Evolutionary conservation across 2,797 vertebrate genomes (phyloP), one percentile per base, ranked within the genome.

Genomic region (Decapterus maruadsi): DNA sequence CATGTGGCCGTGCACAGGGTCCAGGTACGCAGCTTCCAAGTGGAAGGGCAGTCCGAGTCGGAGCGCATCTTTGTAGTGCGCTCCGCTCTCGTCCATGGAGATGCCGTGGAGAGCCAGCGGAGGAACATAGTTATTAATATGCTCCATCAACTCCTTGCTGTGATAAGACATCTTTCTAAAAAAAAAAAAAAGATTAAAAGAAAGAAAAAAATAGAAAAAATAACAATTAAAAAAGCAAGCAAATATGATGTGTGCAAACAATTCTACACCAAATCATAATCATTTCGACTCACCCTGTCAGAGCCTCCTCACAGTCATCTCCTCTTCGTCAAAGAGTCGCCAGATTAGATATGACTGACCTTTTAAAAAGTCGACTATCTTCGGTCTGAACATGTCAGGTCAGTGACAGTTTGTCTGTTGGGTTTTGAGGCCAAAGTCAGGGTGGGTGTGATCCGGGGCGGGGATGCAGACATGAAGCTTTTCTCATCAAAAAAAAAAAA

Each of bases 21-120:
- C 93, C 34, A 96, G 88, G 81, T 94, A 93, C 2, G 92, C 78
- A 0, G 93, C 63, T 29, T 95, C 94, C 17, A 95, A 72, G 20
- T 85, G 95, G 84, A 94, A 86, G 1, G 96, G 89, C 68, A 95
- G 68, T 8, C 91, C 84, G 1, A 92, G 61, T 0, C 80, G 75
- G 2, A 90, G 89, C n/a, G 93, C 88, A 20, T 96, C 95, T 70
- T 79, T 77, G 75, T 89, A 88, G 11, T 91, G 75, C 12, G 93
- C 65, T 4, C 46, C 53, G 20, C 90, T 85, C 64, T 78, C 84
- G 16, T 91, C 86, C 84, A 92, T 40, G 48, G 94, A 83, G 73
- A 90, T 34, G 34, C 92, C 77, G 64, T 84, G 93, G 31, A 87
- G 77, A 40, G 89, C 75, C 84, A 93, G 77, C 16, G 90, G 87